Conservation (phyloP, 2,797 vertebrate species). For the Buceros bicornis region DNA sequence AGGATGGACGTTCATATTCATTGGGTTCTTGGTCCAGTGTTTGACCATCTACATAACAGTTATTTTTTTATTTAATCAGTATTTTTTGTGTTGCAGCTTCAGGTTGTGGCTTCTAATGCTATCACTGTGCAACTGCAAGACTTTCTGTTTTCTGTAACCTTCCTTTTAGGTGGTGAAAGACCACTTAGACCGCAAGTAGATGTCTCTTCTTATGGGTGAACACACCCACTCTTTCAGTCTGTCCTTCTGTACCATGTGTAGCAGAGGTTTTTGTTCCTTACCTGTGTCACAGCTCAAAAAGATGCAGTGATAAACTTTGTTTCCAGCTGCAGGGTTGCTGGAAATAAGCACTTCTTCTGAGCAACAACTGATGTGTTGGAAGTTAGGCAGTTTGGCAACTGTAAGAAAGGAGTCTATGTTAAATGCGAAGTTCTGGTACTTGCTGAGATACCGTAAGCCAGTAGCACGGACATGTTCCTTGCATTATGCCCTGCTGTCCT, state of each 20-base stretch:
- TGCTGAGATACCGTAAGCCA: not conserved
- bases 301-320: not conserved
- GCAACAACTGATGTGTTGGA: fast-evolving
- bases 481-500: not conserved
- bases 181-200: not conserved
- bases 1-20: not conserved
- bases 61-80: not conserved
- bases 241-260: not conserved
- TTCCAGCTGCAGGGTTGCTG: not conserved
- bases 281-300: not conserved
- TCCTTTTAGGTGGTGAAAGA: not conserved
- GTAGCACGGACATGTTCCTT: not conserved
- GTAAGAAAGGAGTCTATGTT: not conserved
- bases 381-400: not conserved
- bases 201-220: not conserved
- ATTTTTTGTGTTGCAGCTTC: not conserved
- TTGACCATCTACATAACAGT: not conserved
- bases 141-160: not conserved
- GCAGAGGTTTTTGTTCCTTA: not conserved
- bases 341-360: not conserved
- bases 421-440: not conserved
- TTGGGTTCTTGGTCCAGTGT: not conserved
- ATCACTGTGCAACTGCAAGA: not conserved
- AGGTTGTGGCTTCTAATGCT: not conserved
- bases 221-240: not conserved